Evolutionary conservation across 2,797 vertebrate species (phyloP).

Genomic region (Galaxias olidus): DNA sequence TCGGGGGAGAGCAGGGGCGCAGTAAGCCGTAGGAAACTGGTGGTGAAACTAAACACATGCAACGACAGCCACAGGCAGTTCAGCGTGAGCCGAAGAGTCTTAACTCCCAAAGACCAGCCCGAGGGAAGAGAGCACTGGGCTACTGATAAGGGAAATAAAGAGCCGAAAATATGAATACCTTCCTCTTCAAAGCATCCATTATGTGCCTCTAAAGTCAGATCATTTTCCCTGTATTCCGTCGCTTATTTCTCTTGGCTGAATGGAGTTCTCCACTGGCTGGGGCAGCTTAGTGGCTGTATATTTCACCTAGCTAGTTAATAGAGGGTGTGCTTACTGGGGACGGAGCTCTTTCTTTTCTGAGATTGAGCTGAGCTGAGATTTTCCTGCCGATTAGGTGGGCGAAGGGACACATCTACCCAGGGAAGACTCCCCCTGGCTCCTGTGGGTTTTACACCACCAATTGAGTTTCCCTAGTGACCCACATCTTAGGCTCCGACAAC

Average conservation of each 20-base stretch:
- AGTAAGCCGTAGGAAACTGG: slow-evolving; percentile 76
- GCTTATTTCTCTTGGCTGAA: slow-evolving; percentile 65
- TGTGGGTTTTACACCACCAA: slow-evolving; percentile 45
- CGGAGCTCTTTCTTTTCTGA: no score
- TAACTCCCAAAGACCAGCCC: slow-evolving; percentile 65
- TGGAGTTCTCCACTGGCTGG: slow-evolving; percentile 39
- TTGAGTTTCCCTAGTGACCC: slow-evolving; percentile 45
- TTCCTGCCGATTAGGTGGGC: slow-evolving; percentile 37
- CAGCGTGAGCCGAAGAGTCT: slow-evolving; percentile 63
- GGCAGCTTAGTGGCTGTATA: slow-evolving; percentile 48
- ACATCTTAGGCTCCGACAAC: slow-evolving; percentile 38
- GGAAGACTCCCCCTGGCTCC: slow-evolving; percentile 32
- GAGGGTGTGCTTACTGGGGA: slow-evolving; percentile 49
- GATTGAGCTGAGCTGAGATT: slow-evolving; percentile 48
- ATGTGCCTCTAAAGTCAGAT: slow-evolving; percentile 62
- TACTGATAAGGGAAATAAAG: slow-evolving; percentile 68
- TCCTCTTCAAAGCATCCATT: slow-evolving; percentile 68
- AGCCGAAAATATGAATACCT: slow-evolving; percentile 64
- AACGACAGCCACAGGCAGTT: slow-evolving; percentile 75
- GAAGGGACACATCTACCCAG: slow-evolving; percentile 22
- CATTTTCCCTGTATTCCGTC: slow-evolving; percentile 59
- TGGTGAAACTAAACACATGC: slow-evolving; percentile 78
- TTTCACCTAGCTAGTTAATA: slow-evolving; percentile 53
- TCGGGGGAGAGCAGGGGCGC: slow-evolving; percentile 64
- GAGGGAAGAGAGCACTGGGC: slow-evolving; percentile 45